Evolutionary conservation across 2,113 vertebrate species (phyloP).

Genomic region (Rallus limicola): DNA sequence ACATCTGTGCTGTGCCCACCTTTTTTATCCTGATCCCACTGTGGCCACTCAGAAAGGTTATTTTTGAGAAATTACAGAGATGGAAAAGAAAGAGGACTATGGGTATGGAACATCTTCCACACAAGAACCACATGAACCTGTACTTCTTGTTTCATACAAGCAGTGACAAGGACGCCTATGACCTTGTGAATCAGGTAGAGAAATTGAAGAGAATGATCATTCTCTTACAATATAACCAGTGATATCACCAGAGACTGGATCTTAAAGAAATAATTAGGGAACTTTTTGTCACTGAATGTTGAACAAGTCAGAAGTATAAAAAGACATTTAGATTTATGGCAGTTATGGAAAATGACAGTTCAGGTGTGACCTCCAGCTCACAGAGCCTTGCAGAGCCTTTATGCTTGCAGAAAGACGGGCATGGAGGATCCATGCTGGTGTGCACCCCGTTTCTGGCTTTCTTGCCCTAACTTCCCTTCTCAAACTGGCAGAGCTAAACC

Average conservation of each 20-base stretch:
- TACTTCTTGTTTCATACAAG: neutral
- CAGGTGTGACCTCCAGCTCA: rapidly evolving
- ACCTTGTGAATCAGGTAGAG: neutral
- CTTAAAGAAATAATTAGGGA: neutral
- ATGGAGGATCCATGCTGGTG: neutral
- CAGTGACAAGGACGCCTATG: neutral
- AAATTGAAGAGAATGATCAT: neutral
- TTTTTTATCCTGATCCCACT: neutral
- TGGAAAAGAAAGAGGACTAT: neutral
- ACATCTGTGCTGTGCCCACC: neutral
- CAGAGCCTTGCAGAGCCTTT: no score
- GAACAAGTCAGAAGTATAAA: neutral
- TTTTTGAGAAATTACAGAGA: neutral
- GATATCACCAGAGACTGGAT: neutral
- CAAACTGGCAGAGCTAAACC: neutral
- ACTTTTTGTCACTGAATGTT: neutral
- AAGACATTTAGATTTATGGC: neutral
- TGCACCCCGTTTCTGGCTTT: neutral
- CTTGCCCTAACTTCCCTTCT: neutral
- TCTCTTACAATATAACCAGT: neutral
- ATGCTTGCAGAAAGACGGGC: rapidly evolving
- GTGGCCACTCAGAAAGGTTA: neutral
- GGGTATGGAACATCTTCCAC: neutral
- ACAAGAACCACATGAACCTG: neutral
- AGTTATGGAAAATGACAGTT: neutral